phyloP scores from a whole-genome alignment of 2,888 invertebrate species.

The Brachynemurus nebulosus region DNA sequence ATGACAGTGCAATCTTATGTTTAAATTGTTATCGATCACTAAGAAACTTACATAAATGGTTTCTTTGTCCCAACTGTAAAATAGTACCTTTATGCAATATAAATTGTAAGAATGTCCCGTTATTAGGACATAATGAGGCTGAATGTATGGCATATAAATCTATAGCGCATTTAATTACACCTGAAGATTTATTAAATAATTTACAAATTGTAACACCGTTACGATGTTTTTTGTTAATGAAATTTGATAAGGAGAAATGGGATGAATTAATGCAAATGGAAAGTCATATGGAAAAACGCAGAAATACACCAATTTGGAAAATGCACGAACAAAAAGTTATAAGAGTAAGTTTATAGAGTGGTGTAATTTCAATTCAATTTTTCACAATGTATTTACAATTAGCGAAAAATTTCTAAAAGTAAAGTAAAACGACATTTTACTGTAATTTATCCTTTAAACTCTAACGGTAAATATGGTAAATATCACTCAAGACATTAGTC shows the following conservation, averaged over 20 bases:
- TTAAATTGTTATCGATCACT: slow-evolving; percentile 55
- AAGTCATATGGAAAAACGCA: slow-evolving; percentile 27
- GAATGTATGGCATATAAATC: slow-evolving; percentile 20
- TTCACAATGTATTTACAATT: too few species aligned
- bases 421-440: too few species aligned
- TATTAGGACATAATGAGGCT: slow-evolving; percentile 11
- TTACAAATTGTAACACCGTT: slow-evolving; percentile 21
- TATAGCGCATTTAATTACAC: slow-evolving; percentile 8
- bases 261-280: slow-evolving; percentile 27
- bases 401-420: too few species aligned
- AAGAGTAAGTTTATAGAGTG: slow-evolving; percentile 23
- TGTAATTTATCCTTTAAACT: too few species aligned
- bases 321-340: slow-evolving; percentile 25
- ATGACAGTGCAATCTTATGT: slow-evolving; percentile 41
- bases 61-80: slow-evolving; percentile 18
- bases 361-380: too few species aligned
- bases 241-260: slow-evolving; percentile 23
- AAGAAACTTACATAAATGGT: slow-evolving; percentile 16
- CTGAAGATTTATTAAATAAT: slow-evolving; percentile 16
- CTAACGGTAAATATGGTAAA: too few species aligned
- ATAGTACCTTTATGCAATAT: slow-evolving; percentile 23
- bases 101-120: slow-evolving; percentile 18
- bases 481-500: too few species aligned
- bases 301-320: slow-evolving; percentile 28
- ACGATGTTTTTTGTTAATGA: slow-evolving; percentile 20